phyloP scores from a whole-genome alignment of 2,113 vertebrate species.

The Ailurus styani region DNA sequence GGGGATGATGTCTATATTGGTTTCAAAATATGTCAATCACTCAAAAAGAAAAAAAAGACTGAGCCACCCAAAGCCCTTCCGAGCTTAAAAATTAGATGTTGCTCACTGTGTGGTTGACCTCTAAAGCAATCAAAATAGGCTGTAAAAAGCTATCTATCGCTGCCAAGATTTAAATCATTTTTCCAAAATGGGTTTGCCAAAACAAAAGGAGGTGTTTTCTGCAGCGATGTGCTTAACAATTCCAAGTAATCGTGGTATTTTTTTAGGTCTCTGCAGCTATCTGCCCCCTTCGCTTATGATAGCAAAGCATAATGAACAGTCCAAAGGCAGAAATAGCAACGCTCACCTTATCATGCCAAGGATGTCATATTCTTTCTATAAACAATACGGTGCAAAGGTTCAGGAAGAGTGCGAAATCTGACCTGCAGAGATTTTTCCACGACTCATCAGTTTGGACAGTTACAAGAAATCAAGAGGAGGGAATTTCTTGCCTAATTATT shows the following conservation, averaged over 20 bases:
- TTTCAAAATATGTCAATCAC: neutral
- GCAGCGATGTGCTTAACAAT: neutral
- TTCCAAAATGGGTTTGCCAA: slow-evolving; percentile 7
- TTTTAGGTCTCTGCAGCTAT: neutral
- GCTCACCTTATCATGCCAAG: slow-evolving; percentile 10
- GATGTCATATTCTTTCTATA: neutral
- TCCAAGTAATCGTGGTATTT: neutral
- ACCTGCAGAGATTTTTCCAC: slow-evolving; percentile 32
- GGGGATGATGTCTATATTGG: neutral
- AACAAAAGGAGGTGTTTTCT: neutral
- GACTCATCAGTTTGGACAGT: slow-evolving; percentile 68
- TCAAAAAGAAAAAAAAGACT: neutral
- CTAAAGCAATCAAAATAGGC: slow-evolving; percentile 37
- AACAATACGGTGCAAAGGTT: slow-evolving; percentile 67
- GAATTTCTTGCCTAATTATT: slow-evolving; percentile 70
- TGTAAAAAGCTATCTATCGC: slow-evolving; percentile 39
- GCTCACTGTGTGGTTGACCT: slow-evolving; percentile 22
- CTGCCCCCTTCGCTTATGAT: neutral
- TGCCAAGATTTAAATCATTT: slow-evolving; percentile 19
- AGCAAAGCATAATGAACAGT: neutral
- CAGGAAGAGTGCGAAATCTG: slow-evolving; percentile 42
- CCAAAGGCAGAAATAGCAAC: slow-evolving; percentile 67
- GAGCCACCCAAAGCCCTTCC: neutral
- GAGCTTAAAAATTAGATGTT: neutral
- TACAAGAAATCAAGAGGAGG: slow-evolving; percentile 63